phyloP scores from a whole-genome alignment of 2,113 vertebrate genomes.

The Malurus cyaneus region DNA sequence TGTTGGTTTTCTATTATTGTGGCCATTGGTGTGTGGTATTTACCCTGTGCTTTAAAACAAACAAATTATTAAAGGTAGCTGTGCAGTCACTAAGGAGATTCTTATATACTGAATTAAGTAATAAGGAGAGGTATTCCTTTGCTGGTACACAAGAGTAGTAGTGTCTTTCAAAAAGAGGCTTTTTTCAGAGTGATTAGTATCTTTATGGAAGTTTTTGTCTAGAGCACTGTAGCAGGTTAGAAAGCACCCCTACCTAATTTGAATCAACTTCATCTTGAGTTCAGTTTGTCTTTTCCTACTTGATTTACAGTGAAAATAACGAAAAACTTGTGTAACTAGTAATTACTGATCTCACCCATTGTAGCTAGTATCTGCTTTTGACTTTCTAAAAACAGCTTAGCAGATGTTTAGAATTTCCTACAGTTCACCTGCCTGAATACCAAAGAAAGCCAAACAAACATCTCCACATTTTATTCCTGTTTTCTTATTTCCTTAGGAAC shows the following conservation, averaged over 20 bases:
- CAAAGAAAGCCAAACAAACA: neutral
- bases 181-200: neutral
- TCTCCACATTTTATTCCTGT: neutral
- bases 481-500: conserved; percentile 78
- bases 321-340: neutral
- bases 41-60: neutral
- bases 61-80: neutral
- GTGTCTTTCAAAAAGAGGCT: neutral
- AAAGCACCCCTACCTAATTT: neutral
- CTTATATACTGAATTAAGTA: neutral
- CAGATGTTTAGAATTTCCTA: neutral
- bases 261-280: neutral
- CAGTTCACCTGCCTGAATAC: neutral
- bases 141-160: neutral
- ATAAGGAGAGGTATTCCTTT: neutral
- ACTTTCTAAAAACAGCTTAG: neutral
- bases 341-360: neutral
- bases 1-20: neutral
- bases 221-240: neutral
- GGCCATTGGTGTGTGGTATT: neutral
- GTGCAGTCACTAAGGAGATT: neutral
- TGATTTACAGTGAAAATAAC: neutral
- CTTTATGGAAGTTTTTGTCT: neutral
- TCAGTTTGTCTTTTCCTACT: neutral
- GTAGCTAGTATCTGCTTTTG: neutral